Evolutionary conservation across 1,140 invertebrate genomes (phyloP).

Genomic region (Eufriesea mexicana): DNA sequence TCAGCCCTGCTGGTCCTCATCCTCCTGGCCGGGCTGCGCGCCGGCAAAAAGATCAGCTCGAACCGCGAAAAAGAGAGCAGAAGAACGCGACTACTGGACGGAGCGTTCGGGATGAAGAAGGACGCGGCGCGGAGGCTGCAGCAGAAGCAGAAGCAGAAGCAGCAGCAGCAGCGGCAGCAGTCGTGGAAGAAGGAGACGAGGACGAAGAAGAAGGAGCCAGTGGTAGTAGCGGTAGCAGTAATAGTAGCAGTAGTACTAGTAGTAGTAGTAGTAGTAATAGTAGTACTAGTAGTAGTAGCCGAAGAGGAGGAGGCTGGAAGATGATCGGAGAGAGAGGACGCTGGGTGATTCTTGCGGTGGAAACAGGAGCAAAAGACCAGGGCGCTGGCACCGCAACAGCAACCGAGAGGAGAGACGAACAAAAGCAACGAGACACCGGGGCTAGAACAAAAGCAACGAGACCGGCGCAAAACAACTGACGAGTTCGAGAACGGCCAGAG

Average conservation of each 20-base stretch:
- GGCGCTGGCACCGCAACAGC: conserved; percentile 55
- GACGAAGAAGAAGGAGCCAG: not conserved
- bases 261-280: too few species aligned
- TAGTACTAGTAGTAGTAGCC: too few species aligned
- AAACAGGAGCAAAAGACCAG: conserved; percentile 69
- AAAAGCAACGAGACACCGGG: conserved; percentile 65
- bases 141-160: not conserved
- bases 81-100: conserved; percentile 64
- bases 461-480: conserved; percentile 68
- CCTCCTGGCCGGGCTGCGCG: conserved; percentile 50
- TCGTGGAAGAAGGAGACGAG: not conserved
- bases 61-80: conserved; percentile 60
- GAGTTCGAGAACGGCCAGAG: conserved; percentile 68
- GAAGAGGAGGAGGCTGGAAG: not conserved
- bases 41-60: conserved; percentile 64
- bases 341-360: conserved; percentile 56
- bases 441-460: conserved; percentile 67
- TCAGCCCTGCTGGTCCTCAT: conserved; percentile 43
- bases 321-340: not conserved
- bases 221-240: too few species aligned
- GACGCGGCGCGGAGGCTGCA: not conserved
- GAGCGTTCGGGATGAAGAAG: conserved; percentile 52
- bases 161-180: not conserved
- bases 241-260: too few species aligned
- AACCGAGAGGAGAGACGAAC: conserved; percentile 39